Base-by-base conservation (phyloP, 2,888 invertebrate genomes). In the Arctia plantaginis region DNA sequence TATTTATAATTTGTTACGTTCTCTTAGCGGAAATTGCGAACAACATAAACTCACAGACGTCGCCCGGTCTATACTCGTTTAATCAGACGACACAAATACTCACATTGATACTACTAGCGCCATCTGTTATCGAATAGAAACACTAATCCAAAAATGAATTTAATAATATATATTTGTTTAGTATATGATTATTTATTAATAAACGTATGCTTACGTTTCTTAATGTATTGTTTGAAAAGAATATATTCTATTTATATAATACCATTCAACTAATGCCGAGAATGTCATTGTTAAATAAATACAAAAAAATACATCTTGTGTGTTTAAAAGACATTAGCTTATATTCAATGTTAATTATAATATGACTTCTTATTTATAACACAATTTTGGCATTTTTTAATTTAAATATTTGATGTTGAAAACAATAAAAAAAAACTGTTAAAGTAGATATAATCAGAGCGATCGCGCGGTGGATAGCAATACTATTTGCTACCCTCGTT, bases 61-160 rank as follows among this genome's bases (percentile, higher is more conserved):
- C 33, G 47, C 33, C 55, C n/a, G 13, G n/a, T 51, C 15, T 55
- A 15, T 23, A 7, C 3, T 68, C n/a, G 35, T 13, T 51, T 4
- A 23, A 0, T n/a, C 27, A 27, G n/a, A 10, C 30, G 12, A 23
- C 18, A 39, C 7, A 27, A 69, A n/a, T 30, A 15, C 27, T 59
- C 20, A 12, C 62, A 62, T 23, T 18, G 39, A 2, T 72, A 87
- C 89, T 30, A 4, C 79, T 85, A 85, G 79, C 90, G 92, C 89
- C 93, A 93, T 91, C 94, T 94, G 64, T 86, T 86, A 79, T 76
- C 87, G 91, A 86, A 90, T 93, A 85, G 85, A 27, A 3, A 55
- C 4, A 79, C 77, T 80, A 72, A 47, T 23, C 7, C 20, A 39
- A 30, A 12, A 12, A 30, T 12, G 23, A 13, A 55, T 35, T 15